A percentile compares a stretch with the other conserved stretches of the same genome.
Evolutionary conservation across 2,797 vertebrate genomes (phyloP).

Genomic region (Oryzias dopingdopingensis): DNA sequence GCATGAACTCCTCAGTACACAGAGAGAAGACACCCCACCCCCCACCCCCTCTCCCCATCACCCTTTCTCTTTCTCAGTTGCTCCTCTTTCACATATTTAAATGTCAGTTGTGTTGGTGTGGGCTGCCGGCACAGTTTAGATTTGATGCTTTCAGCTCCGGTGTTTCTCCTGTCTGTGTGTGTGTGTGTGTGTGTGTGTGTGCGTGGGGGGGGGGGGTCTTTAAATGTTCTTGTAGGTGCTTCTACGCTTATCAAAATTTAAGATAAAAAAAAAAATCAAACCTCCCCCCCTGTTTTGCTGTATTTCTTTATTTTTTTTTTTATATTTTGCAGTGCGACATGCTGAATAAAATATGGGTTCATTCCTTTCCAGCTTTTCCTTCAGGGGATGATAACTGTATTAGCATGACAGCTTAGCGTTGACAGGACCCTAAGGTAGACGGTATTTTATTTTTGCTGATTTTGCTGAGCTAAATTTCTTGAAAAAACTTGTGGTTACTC

Average conservation of each 20-base stretch:
- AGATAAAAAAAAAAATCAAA: constrained; percentile 51
- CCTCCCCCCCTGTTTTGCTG: constrained; percentile 15
- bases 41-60: constrained; percentile 33
- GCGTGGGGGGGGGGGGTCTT: constrained; percentile 18
- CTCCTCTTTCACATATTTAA: constrained; percentile 65
- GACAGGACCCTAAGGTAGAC: too few relatives aligned
- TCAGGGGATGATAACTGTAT: constrained; percentile 7
- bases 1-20: constrained; percentile 59
- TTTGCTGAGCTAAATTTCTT: too few relatives aligned
- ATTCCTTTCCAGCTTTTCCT: constrained; percentile 16
- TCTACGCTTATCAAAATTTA: constrained; percentile 51
- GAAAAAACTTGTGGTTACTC: too few relatives aligned
- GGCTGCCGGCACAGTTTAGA: constrained; percentile 49
- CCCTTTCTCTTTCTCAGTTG: constrained; percentile 50
- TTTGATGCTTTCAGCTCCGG: constrained; percentile 57
- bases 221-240: constrained; percentile 49
- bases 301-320: constrained; percentile 27
- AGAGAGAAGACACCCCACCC: constrained; percentile 47
- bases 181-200: constrained; percentile 4
- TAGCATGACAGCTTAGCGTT: constrained; percentile 3
- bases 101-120: constrained; percentile 74
- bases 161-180: constrained; percentile 45
- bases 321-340: constrained; percentile 10
- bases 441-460: too few relatives aligned
- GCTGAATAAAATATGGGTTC: constrained; percentile 24